Percentiles rank a stretch among this genome's conserved stretches.
phyloP scores from a whole-genome alignment of 2,113 vertebrate genomes.

The Lycaon pictus region DNA sequence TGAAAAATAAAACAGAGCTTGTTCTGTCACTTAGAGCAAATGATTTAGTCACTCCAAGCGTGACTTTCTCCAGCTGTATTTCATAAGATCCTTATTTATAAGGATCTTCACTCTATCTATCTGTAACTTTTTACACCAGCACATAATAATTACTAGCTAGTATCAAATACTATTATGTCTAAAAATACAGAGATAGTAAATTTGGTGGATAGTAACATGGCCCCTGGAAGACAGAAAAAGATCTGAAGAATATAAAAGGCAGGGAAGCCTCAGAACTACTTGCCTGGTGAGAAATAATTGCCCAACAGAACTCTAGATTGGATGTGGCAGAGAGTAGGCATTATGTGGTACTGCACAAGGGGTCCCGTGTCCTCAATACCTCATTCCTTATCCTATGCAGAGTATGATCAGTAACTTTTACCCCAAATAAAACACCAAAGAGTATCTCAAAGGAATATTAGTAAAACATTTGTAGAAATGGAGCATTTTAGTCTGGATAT shows the following conservation, averaged over 20 bases:
- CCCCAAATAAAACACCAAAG: background rate
- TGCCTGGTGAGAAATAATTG: background rate
- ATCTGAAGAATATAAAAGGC: background rate
- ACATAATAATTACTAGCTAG: background rate
- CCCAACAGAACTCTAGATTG: background rate
- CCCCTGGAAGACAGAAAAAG: background rate
- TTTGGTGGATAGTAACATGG: background rate
- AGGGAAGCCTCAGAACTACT: background rate
- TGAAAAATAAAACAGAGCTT: slow-evolving; percentile 21
- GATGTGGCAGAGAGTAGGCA: background rate
- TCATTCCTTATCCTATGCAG: background rate
- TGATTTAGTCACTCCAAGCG: slow-evolving; percentile 13
- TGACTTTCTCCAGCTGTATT: background rate
- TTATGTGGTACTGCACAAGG: background rate
- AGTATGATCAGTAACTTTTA: background rate
- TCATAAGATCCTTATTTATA: background rate
- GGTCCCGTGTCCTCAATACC: background rate
- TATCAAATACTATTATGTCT: background rate
- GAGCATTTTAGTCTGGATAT: background rate
- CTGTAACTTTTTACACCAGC: background rate
- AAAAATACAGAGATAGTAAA: background rate
- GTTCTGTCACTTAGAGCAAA: background rate
- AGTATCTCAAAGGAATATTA: background rate
- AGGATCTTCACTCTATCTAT: too few relatives aligned
- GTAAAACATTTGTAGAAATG: background rate